These are phyloP conservation scores for Lepus townsendii DNA, from an alignment of 2,797 vertebrate species.

Conservation along the genomic window DNA sequence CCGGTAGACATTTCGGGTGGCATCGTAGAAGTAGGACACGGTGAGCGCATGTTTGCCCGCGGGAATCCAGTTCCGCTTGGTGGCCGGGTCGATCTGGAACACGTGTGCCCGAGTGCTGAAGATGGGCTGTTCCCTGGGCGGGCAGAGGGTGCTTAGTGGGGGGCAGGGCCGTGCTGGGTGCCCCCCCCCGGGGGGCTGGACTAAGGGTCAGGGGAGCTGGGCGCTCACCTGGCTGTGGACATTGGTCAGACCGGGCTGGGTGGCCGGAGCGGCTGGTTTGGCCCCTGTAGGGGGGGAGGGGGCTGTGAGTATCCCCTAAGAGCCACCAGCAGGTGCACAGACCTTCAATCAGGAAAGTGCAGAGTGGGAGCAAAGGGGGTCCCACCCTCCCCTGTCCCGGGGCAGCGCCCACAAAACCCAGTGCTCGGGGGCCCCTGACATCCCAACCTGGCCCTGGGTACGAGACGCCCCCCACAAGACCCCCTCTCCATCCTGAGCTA, in stretches of 20 bases:
- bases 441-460: not conserved
- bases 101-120: constrained; percentile 97
- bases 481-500: not conserved
- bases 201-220: not conserved
- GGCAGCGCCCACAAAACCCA: not conserved
- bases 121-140: constrained; percentile 96
- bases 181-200: constrained; percentile 52
- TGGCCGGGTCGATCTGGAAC: constrained; percentile 98
- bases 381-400: not conserved
- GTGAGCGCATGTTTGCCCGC: constrained; percentile 97
- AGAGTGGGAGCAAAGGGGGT: not conserved
- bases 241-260: constrained; percentile 83
- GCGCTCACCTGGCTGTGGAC: constrained; percentile 86
- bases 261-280: constrained; percentile 58
- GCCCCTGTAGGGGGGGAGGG: constrained; percentile 31
- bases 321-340: not conserved
- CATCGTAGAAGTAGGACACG: constrained; percentile 97
- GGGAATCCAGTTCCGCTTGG: constrained; percentile 98
- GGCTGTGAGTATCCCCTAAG: not conserved
- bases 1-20: constrained; percentile 94
- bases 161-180: too few species aligned
- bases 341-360: not conserved
- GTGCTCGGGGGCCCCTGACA: not conserved
- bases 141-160: not conserved
- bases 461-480: not conserved